A percentile compares a stretch with the other conserved stretches of the same genome.
Evolutionary conservation across 2,113 vertebrate genomes (phyloP).

Genomic region (Lagenorhynchus albirostris): DNA sequence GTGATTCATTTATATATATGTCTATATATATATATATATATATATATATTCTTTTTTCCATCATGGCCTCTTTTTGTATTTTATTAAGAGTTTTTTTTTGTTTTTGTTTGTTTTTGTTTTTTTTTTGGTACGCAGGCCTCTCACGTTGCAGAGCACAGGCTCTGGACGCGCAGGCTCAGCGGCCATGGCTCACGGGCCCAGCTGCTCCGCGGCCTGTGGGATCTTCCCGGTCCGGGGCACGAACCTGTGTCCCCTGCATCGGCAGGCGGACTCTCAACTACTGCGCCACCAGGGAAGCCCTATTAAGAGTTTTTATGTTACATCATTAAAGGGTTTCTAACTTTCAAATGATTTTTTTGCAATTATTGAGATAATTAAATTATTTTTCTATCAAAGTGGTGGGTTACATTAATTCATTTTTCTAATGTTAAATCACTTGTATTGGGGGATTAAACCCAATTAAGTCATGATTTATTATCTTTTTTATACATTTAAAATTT

Average conservation of each 20-base stretch:
- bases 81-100: not conserved
- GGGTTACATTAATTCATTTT: not conserved
- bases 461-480: not conserved
- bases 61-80: not conserved
- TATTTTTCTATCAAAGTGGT: not conserved
- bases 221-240: too few species aligned
- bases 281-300: too few species aligned
- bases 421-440: not conserved
- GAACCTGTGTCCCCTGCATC: too few species aligned
- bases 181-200: too few species aligned
- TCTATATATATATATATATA: not conserved
- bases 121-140: too few species aligned
- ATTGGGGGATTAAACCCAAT: not conserved
- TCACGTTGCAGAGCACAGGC: too few species aligned
- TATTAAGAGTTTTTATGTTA: not conserved
- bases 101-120: too few species aligned
- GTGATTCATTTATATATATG: not conserved
- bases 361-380: not conserved
- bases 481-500: not conserved
- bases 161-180: too few species aligned
- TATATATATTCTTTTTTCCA: not conserved
- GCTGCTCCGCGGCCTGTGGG: too few species aligned
- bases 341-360: not conserved
- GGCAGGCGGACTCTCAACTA: too few species aligned
- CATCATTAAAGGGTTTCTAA: not conserved